phyloP scores from a whole-genome alignment of 2,888 invertebrate genomes.

The Ectemnius lituratus region DNA sequence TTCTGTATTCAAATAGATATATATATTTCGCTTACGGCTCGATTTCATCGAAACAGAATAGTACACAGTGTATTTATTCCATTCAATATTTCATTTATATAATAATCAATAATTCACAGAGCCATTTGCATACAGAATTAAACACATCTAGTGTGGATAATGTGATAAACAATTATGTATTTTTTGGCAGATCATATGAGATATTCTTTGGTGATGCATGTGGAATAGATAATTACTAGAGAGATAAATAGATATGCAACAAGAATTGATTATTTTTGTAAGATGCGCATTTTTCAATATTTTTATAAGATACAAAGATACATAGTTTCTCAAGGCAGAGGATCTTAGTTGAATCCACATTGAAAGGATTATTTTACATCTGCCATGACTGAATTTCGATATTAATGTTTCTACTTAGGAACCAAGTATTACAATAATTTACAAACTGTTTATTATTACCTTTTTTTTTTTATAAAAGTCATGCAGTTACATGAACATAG shows the following conservation, averaged over 20 bases:
- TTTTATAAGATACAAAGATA: conserved; percentile 49
- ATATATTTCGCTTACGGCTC: conserved; percentile 20
- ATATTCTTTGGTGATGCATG: conserved; percentile 62
- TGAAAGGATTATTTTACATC: conserved; percentile 23
- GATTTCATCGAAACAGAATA: conserved; percentile 18
- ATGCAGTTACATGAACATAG: conserved; percentile 64
- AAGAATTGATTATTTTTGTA: conserved; percentile 33
- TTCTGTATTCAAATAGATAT: conserved; percentile 57
- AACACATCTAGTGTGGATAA: conserved; percentile 46
- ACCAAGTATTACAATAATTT: conserved; percentile 57
- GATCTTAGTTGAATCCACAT: conserved; percentile 31
- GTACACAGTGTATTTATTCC: conserved; percentile 22
- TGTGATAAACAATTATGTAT: conserved; percentile 52
- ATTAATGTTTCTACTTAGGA: conserved; percentile 44
- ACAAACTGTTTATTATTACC: conserved; percentile 73
- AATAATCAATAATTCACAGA: conserved; percentile 56
- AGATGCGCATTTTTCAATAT: conserved; percentile 37
- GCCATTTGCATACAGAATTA: conserved; percentile 65
- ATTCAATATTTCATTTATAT: conserved; percentile 43
- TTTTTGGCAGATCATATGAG: conserved; percentile 51
- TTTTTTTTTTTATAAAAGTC: conserved; percentile 63
- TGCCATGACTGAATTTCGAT: conserved; percentile 28
- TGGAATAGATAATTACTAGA: conserved; percentile 37
- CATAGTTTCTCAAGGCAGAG: conserved; percentile 51
- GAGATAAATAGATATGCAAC: conserved; percentile 41